Base-by-base conservation (phyloP, 2,113 vertebrate genomes). In the Chauna torquata region DNA sequence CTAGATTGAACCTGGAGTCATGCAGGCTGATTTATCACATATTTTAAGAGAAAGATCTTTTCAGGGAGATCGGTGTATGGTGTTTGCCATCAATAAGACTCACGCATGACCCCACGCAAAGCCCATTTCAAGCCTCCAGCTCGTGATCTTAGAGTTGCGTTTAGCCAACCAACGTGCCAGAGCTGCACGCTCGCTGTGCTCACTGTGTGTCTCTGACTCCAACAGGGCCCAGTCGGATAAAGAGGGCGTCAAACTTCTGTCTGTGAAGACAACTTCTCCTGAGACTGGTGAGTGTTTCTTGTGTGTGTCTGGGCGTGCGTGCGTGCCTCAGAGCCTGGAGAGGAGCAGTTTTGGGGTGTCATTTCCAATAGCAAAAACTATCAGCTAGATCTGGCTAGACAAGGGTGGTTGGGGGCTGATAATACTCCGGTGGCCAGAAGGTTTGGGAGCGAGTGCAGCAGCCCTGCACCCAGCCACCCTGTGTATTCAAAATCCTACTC, bases 191-290 rank as follows among this genome's bases (percentile, higher is more conserved):
- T 90, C 61, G 58, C 30, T 68, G 16, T 90, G n/a, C n/a, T n/a
- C n/a, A n/a, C 90, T 79, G 27, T 90, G 65, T 86, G 17, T 94
- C 68, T 91, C 93, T 84, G 66, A 50, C 34, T 89, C 88, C 55
- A 94, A 97, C 76, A 98, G 98, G 86, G 85, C 96, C 55, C 97
- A 98, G 49, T 97, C 97, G 3, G 98, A 98, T 71, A 98, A 98
- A 95, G 98, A 98, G 92, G 98, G 97, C 59, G 98, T 98, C 88
- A 98, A 98, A 91, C 97, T 98, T 86, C 98, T 98, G 94, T 98
- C 98, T 42, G 97, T 98, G 81, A 98, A 98, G 95, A 98, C 98
- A 65, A 97, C 98, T 77, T 97, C 98, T 96, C 19, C 97, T 20
- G 98, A 98, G 90, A 88, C 96, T 86, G 98, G 98, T 98, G 97